These are phyloP conservation scores for Phaenicophaeus curvirostris DNA, from an alignment of 2,797 vertebrate species.

Conservation along the genomic window DNA sequence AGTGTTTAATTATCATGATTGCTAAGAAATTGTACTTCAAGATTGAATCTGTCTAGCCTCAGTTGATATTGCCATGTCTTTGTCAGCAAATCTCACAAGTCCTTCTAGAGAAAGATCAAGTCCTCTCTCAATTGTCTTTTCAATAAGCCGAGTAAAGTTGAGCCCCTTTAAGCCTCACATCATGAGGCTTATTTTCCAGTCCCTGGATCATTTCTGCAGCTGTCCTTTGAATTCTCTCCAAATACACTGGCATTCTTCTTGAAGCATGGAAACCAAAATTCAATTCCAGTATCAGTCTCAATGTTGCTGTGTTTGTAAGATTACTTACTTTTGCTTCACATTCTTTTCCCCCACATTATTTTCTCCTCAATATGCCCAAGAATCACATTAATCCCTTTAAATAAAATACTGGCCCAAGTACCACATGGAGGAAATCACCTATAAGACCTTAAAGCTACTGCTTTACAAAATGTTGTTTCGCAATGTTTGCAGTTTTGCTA, in stretches of 20 bases:
- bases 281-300: slow-evolving; percentile 39
- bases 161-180: slow-evolving; percentile 65
- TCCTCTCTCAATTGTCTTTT: slow-evolving; percentile 55
- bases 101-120: slow-evolving; percentile 46
- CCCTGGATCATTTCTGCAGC: slow-evolving; percentile 65
- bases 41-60: slow-evolving; percentile 29
- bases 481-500: neutral
- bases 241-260: slow-evolving; percentile 57
- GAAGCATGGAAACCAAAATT: slow-evolving; percentile 52
- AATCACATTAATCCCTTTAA: slow-evolving; percentile 19
- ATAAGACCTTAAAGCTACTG: neutral
- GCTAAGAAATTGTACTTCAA: slow-evolving; percentile 6
- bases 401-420: neutral
- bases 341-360: neutral
- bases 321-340: slow-evolving; percentile 46
- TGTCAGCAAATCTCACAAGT: slow-evolving; percentile 60
- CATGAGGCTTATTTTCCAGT: slow-evolving; percentile 65
- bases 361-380: neutral
- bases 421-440: neutral
- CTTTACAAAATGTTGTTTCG: neutral
- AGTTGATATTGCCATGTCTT: slow-evolving; percentile 16
- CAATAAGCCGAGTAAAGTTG: slow-evolving; percentile 63
- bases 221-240: slow-evolving; percentile 68
- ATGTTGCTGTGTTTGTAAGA: slow-evolving; percentile 28
- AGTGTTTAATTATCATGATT: neutral